phyloP scores from a whole-genome alignment of 2,113 vertebrate species.

The Alouatta palliata region DNA sequence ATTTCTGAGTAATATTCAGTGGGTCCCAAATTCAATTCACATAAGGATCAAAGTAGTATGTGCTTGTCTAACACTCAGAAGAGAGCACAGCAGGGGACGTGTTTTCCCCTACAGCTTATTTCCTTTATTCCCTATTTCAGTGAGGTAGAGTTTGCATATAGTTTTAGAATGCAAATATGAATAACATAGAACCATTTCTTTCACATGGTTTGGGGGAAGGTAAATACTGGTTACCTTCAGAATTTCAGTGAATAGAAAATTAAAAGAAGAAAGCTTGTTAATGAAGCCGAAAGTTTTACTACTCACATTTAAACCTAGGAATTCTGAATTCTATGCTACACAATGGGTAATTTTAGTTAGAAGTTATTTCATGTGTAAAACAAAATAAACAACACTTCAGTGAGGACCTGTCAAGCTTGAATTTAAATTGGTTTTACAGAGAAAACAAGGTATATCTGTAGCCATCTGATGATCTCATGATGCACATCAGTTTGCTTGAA shows the following conservation, averaged over 20 bases:
- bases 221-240: background rate
- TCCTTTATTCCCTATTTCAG: background rate
- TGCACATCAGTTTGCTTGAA: background rate
- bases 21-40: background rate
- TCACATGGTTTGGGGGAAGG: background rate
- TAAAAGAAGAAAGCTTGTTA: background rate
- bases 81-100: background rate
- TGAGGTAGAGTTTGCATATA: background rate
- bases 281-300: background rate
- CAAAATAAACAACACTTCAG: background rate
- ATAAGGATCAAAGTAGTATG: background rate
- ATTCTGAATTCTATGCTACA: background rate
- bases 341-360: background rate
- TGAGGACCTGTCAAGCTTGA: background rate
- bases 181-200: background rate
- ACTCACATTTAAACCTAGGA: background rate
- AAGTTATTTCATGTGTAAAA: background rate
- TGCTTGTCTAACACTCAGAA: background rate
- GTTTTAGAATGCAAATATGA: background rate
- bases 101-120: background rate
- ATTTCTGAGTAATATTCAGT: background rate
- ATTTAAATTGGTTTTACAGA: background rate
- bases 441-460: background rate
- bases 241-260: background rate
- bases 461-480: background rate